Evolutionary conservation across 2,888 invertebrate genomes (phyloP), one percentile per base, ranked within the genome.

Genomic region (Netelia inedita): DNA sequence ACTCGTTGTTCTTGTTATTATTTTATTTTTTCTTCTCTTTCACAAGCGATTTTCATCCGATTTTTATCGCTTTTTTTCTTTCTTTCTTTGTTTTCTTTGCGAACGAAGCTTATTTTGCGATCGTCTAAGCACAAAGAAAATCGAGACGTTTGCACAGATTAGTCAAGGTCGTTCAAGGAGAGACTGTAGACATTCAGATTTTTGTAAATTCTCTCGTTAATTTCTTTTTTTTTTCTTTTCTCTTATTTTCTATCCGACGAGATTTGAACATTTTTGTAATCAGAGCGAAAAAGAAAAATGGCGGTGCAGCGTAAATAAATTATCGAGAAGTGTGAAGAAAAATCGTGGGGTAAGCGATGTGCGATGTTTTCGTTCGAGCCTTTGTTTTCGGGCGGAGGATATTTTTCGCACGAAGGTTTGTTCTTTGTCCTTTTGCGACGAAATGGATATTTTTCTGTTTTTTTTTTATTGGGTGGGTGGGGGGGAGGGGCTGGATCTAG

Each of bases 51-150:
- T 66, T 21, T 14, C 16, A 10, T 21, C 74, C 10, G 11, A 9
- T 74, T n/a, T 16, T 87, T 85, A 79, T 87, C 83, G 71, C 74
- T 79, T 74, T 50, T 86, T 72, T 79, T 57, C 59, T 43, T 2
- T 73, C 72, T 74, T 46, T 19, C 11, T 23, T 23, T 23, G 23
- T 50, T 28, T 46, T 55, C 23, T 35, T 50, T 53, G 19, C 2
- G 3, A 23, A 23, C 23, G 46, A 46, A 46, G 46, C 46, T 46
- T 46, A 3, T 5, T 5, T 71, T 11, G 21, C n/a, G 16, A 19
- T 28, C 28, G 50, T 28, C 28, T 35, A 53, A 11, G 41, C 16
- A 43, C 41, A 46, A 11, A 46, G 10, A 46, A 46, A 14, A 14
- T 46, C 46, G 46, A 46, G 46, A 14, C 1, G 2, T 66, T 43